phyloP scores from a whole-genome alignment of 2,113 vertebrate genomes.

The Dipodomys stephensi region DNA sequence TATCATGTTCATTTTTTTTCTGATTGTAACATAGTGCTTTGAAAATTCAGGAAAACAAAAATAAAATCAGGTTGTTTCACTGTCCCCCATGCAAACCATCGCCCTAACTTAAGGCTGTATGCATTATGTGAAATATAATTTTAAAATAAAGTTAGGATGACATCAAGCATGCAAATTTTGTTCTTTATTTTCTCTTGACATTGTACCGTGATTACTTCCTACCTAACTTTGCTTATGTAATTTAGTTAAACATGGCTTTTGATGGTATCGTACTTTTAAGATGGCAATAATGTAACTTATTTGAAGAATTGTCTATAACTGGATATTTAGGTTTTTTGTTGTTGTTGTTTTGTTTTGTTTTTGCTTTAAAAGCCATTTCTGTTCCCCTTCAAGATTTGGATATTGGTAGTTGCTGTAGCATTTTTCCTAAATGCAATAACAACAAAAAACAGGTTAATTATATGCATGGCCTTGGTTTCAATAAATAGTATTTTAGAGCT shows the following conservation, averaged over 20 bases:
- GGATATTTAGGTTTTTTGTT: not conserved
- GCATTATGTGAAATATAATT: not conserved
- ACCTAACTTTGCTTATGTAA: not conserved
- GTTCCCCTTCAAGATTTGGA: not conserved
- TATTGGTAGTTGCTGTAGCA: not conserved
- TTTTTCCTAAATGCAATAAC: not conserved
- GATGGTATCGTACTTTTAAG: not conserved
- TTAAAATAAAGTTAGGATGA: slow-evolving; percentile 15
- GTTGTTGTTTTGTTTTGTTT: not conserved
- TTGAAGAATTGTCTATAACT: not conserved
- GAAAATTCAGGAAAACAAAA: slow-evolving; percentile 51
- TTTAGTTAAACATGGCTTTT: slow-evolving; percentile 7
- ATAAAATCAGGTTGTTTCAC: not conserved
- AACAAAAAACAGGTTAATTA: slow-evolving; percentile 31
- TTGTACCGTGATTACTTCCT: not conserved
- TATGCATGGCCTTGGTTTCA: not conserved
- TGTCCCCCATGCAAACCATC: not conserved
- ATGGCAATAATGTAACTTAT: not conserved
- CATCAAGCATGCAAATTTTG: not conserved
- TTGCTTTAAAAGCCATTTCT: slow-evolving; percentile 32
- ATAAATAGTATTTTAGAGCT: not conserved
- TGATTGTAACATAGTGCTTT: not conserved
- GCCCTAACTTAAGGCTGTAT: not conserved
- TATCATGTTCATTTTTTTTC: not conserved
- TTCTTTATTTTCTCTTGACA: not conserved